A percentile compares a stretch with the other conserved stretches of the same genome.
These are phyloP conservation scores for Machaerirhynchus nigripectus DNA, from an alignment of 2,113 vertebrate species.

Conservation along the genomic window DNA sequence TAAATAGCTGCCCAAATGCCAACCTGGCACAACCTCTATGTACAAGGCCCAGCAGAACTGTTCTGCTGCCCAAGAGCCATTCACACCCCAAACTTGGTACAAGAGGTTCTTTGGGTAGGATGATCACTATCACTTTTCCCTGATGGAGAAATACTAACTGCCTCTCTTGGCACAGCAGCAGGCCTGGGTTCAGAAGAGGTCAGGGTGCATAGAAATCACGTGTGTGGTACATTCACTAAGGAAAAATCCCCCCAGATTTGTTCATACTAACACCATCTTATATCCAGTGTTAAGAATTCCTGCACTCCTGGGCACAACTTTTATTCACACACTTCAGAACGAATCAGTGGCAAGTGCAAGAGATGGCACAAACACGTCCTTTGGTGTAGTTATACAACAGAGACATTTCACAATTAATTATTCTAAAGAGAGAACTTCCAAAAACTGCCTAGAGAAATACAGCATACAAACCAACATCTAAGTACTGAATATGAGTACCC, in stretches of 20 bases:
- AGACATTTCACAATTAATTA: constrained; percentile 43
- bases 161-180: neutral
- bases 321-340: neutral
- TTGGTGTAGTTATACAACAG: constrained; percentile 17
- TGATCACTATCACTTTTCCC: neutral
- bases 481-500: neutral
- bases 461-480: neutral
- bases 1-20: neutral
- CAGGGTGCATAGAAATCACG: neutral
- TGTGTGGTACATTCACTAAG: fast-evolving
- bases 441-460: neutral
- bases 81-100: neutral
- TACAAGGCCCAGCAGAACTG: neutral
- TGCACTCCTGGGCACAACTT: neutral
- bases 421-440: neutral
- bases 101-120: neutral
- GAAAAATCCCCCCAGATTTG: neutral
- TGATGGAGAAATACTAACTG: neutral
- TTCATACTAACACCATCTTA: neutral
- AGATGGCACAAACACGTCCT: neutral
- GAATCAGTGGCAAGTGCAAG: neutral
- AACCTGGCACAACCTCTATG: fast-evolving
- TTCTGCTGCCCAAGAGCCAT: neutral
- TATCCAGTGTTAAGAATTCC: neutral
- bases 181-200: neutral